Evolutionary conservation across 2,797 vertebrate genomes (phyloP), one percentile per base, ranked within the genome.

Genomic region (Agapornis canus): DNA sequence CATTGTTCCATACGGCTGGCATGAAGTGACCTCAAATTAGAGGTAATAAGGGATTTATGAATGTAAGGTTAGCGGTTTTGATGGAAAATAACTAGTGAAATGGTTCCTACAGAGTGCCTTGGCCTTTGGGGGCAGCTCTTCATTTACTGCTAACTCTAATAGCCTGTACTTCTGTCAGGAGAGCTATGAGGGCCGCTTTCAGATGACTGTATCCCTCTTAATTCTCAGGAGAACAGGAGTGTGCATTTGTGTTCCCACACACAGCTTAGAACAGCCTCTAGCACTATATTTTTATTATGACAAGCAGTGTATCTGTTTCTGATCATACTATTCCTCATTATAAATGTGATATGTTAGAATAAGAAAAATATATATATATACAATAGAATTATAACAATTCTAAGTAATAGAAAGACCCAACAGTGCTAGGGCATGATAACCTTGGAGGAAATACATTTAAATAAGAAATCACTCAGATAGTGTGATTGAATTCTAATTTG

Each of bases 401-500:
- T 45, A 72, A 90, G 68, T 5, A 61, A 26, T 13, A 94, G 35
- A 64, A 88, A 81, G 3, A 61, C 13, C 16, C 32, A 84, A 27
- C 15, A 66, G 17, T 31, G 17, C 43, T 25, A 35, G 16, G 19
- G 29, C 51, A 52, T 5, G 2, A 80, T 27, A 54, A 71, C 4
- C 8, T 64, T 68, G 48, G 6, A 80, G 29, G 22, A 82, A 84
- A 65, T 64, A 59, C 5, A 75, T 54, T 66, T 64, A 73, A 90
- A 69, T 35, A 61, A 39, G 32, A 61, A 91, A 17, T 35, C 37
- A 35, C 43, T 51, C 6, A 19, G n/a, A 76, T 68, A 78, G 72
- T 25, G 45, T 29, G n/a, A 89, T 15, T 92, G 80, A 71, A 94
- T 92, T 96, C 57, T 71, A 48, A 85, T 88, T 91, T 96, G 35